Base-by-base conservation (phyloP, 2,113 vertebrate species). In the Podarcis muralis region DNA sequence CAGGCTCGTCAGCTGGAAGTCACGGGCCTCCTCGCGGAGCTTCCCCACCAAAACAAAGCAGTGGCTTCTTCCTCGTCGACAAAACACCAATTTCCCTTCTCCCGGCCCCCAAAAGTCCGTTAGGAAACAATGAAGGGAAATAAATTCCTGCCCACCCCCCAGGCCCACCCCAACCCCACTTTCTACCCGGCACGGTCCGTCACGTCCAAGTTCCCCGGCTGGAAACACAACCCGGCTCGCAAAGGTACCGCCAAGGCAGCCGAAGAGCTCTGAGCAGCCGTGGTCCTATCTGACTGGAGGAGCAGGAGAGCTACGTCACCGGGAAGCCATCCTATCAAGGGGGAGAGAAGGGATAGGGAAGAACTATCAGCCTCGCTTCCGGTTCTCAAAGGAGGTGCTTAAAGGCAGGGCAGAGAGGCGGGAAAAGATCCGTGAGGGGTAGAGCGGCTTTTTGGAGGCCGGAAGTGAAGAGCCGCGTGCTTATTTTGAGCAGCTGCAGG, bases 231-330 rank as follows among this genome's bases (percentile, higher is more conserved):
- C 15, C 84, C 32, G 0, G 5, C 3, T 5, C 27, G 11, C 20
- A 35, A 30, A 32, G 65, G 27, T 43, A 25, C 85, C 89, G 43
- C 20, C 43, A 35, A 25, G 37, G 1, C 78, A 27, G 35, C 11
- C 2, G 3, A 32, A 1, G 2, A 53, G 5, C 7, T 4, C 43
- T 0, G 0, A 0, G 77, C 85, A 83, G 89, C 83, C 92, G 92
- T 92, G 92, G 92, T 83, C 2, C 69, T 72, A 3, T 1, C 7
- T 72, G n/a, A 92, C 69, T 94, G 93, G 89, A 15, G 2, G 2
- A 5, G 2, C 0, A 0, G 5, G 48, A 11, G 0, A 4, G 0
- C 0, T 0, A n/a, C 88, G 87, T 88, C 79, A 66, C 3, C 2
- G 1, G 2, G 40, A 27, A 37, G 23, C 16, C 3, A 0, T 25